Conservation (phyloP, 2,888 invertebrate species). For the Euzetes globulus region DNA sequence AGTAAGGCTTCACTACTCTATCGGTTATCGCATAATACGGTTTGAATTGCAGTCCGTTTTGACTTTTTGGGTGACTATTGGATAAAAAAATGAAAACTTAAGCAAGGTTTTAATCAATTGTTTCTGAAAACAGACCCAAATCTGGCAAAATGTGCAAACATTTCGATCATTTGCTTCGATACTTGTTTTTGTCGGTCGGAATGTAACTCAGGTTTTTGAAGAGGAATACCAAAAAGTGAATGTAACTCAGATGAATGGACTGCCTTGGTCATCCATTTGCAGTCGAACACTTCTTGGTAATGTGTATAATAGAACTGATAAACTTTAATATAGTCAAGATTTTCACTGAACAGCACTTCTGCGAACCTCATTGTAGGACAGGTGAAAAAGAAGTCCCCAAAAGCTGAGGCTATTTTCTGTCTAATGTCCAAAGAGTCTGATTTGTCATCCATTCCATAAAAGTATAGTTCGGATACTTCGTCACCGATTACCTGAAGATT, state of each 20-base stretch:
- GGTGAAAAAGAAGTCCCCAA: not conserved
- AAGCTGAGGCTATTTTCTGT: not conserved
- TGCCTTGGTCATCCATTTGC: not conserved
- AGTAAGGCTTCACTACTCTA: slow-evolving; percentile 7
- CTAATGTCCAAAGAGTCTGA: not conserved
- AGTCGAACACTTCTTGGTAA: not conserved
- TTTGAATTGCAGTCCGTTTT: not conserved
- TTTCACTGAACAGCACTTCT: not conserved
- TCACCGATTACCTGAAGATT: not conserved
- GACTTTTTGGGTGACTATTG: not conserved
- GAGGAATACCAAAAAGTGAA: slow-evolving; percentile 1
- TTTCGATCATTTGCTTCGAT: slow-evolving; percentile 16
- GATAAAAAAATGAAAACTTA: not conserved
- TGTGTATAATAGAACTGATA: slow-evolving; percentile 25
- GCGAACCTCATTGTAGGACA: slow-evolving; percentile 28
- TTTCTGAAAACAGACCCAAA: slow-evolving; percentile 11
- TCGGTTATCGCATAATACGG: not conserved
- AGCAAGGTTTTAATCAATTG: not conserved
- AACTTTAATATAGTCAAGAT: not conserved
- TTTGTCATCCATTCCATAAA: not conserved
- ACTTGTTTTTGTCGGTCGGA: not conserved
- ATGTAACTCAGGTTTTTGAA: not conserved
- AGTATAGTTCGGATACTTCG: slow-evolving; percentile 11
- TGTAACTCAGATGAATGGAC: slow-evolving; percentile 14
- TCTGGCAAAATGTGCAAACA: slow-evolving; percentile 25